Base-by-base conservation (phyloP, 2,888 invertebrate species). In the Chirona hameri region DNA sequence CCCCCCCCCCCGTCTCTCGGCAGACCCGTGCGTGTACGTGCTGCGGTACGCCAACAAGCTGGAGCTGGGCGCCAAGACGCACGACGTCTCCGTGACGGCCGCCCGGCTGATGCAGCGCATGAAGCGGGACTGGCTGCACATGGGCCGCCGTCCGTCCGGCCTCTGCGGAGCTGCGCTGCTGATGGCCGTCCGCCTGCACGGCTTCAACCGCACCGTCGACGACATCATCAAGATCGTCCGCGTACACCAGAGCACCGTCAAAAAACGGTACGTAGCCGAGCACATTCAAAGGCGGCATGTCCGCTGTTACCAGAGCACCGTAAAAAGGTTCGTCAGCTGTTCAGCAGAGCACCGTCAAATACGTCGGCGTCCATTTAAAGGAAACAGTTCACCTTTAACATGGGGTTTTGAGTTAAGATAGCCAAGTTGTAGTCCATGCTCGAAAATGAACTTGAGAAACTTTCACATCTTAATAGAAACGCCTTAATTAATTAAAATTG, bases 81-180 rank as follows among this genome's bases (percentile, higher is more conserved):
- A 98, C 87, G 96, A 97, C 88, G 98, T 99, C 10, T 94, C 95
- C 83, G 95, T 94, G 91, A 97, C 99, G 3, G 99, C 99, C 0
- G 90, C 97, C 83, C 91, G 99, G 83, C 90, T 99, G 84, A 96
- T 99, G 39, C 95, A 97, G 89, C 91, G 99, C 86, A 99, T 99
- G 99, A 99, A 98, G 89, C 92, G 96, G 86, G 99, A 99, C 89
- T 98, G 97, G 88, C 94, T 99, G 88, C 97, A 98, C 88, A 96
- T 95, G 0, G 99, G 99, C 14, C 91, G 99, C 83, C 90, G 98
- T 85, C 99, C 99, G 0, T 97, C 98, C 0, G 99, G 99, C 21
- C 91, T 99, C 31, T 99, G 99, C 89, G 99, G 99, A 46, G 99
- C 99, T 87, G 96, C 96, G n/a, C 84, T 85, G 29, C 83, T 85